A percentile compares a stretch with the other conserved stretches of the same genome.
These are phyloP conservation scores for Urophycis tenuis DNA, from an alignment of 2,797 vertebrate species.

Conservation along the genomic window DNA sequence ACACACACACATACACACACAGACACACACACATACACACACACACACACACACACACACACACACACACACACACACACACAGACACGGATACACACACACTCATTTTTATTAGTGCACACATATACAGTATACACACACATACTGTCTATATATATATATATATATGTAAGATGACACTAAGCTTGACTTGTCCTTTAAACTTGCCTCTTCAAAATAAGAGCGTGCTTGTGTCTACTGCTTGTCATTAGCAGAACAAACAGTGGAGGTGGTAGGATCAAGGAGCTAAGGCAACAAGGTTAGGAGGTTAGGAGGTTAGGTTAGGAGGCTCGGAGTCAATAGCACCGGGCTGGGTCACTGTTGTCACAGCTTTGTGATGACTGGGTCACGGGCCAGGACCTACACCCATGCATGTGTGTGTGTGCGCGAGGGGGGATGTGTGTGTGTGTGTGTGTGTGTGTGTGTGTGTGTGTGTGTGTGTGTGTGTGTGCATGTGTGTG, in stretches of 20 bases:
- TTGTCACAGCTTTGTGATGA: slow-evolving; percentile 28
- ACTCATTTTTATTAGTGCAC: no score
- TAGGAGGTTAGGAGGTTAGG: slow-evolving; percentile 6
- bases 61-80: no score
- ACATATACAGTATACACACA: no score
- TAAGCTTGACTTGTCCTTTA: not conserved
- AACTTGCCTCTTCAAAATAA: not conserved
- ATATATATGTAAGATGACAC: no score
- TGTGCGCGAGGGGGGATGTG: slow-evolving; percentile 8
- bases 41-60: no score
- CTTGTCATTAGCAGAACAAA: not conserved
- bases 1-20: no score
- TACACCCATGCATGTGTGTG: not conserved
- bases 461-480: slow-evolving; percentile 1
- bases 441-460: slow-evolving; percentile 15
- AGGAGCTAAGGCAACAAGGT: slow-evolving; percentile 40
- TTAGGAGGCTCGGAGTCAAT: slow-evolving; percentile 44
- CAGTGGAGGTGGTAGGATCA: slow-evolving; percentile 44
- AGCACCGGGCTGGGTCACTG: slow-evolving; percentile 44
- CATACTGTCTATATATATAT: no score
- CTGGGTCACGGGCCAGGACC: not conserved
- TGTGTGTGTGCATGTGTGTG: not conserved
- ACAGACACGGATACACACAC: no score
- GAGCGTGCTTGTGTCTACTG: not conserved
- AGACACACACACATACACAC: no score